These are phyloP conservation scores for Arctocebus calabarensis DNA, from an alignment of 2,797 vertebrate species.

Conservation along the genomic window DNA sequence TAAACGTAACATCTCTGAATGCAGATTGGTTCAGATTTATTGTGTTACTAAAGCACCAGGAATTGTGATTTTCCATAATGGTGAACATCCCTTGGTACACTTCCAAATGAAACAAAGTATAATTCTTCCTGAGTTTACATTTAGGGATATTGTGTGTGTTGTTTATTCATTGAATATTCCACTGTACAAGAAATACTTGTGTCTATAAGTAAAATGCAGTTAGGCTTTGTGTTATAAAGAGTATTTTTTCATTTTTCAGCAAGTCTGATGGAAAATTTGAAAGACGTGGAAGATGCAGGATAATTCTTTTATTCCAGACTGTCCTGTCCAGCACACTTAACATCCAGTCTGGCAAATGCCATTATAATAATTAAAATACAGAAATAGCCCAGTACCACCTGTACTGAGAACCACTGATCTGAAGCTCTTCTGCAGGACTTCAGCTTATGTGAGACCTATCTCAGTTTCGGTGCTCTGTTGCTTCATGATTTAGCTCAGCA, in stretches of 20 bases:
- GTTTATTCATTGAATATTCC: background rate
- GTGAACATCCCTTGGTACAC: background rate
- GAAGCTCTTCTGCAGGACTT: no score
- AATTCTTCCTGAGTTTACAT: background rate
- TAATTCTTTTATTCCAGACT: background rate
- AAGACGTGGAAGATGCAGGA: background rate
- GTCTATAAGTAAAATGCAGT: background rate
- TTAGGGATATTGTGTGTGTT: slow-evolving; percentile 21
- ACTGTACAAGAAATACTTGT: background rate
- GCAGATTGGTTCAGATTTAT: background rate
- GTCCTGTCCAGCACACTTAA: background rate
- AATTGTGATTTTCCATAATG: background rate
- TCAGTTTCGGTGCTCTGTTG: background rate
- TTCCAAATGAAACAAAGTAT: background rate
- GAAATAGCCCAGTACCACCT: no score
- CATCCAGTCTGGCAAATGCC: background rate
- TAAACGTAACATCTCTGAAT: background rate
- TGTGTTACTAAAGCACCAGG: background rate
- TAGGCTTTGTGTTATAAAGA: background rate
- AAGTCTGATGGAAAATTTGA: background rate
- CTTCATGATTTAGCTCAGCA: background rate
- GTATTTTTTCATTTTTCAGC: background rate
- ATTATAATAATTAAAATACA: background rate
- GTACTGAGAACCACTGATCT: background rate
- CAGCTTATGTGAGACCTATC: no score